A percentile compares a stretch with the other conserved stretches of the same genome.
Evolutionary conservation across 2,888 invertebrate species (phyloP).

Genomic region (Drosophila sordidapex): DNA sequence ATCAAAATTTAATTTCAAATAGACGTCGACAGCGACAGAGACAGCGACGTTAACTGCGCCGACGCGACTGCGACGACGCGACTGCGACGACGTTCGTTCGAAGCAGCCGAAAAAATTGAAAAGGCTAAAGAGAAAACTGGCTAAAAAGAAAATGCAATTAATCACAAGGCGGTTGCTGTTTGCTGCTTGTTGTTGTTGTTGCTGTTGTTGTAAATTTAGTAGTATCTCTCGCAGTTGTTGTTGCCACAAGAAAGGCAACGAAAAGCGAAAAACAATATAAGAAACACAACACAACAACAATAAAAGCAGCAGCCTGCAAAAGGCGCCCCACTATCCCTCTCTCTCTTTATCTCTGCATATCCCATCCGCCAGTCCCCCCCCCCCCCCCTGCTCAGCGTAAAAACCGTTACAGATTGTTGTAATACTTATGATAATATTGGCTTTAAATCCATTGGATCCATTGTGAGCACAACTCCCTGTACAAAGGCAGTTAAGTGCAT

Average conservation of each 20-base stretch:
- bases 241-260: slow-evolving; percentile 44
- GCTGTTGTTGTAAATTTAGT: slow-evolving; percentile 32
- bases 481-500: slow-evolving; percentile 51
- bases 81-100: slow-evolving; percentile 23
- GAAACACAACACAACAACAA: slow-evolving; percentile 2
- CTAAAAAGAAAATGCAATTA: slow-evolving; percentile 74
- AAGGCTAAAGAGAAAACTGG: slow-evolving; percentile 67
- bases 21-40: slow-evolving; percentile 53
- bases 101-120: slow-evolving; percentile 63
- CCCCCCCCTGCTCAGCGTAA: background rate
- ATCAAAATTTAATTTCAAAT: slow-evolving; percentile 76
- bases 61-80: slow-evolving; percentile 12
- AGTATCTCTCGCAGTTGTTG: slow-evolving; percentile 12
- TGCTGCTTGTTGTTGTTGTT: slow-evolving; percentile 14
- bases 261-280: slow-evolving; percentile 2
- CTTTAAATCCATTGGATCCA: slow-evolving; percentile 21
- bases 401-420: slow-evolving; percentile 59
- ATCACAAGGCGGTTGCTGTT: slow-evolving; percentile 65
- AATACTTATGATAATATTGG: slow-evolving; percentile 41
- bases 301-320: slow-evolving; percentile 43
- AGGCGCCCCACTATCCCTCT: slow-evolving; percentile 18
- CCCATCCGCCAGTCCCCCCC: background rate
- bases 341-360: background rate
- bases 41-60: slow-evolving; percentile 7
- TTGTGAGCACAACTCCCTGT: slow-evolving; percentile 16